These are phyloP conservation scores for Xanthia togata DNA, from an alignment of 2,888 invertebrate species.

Conservation along the genomic window DNA sequence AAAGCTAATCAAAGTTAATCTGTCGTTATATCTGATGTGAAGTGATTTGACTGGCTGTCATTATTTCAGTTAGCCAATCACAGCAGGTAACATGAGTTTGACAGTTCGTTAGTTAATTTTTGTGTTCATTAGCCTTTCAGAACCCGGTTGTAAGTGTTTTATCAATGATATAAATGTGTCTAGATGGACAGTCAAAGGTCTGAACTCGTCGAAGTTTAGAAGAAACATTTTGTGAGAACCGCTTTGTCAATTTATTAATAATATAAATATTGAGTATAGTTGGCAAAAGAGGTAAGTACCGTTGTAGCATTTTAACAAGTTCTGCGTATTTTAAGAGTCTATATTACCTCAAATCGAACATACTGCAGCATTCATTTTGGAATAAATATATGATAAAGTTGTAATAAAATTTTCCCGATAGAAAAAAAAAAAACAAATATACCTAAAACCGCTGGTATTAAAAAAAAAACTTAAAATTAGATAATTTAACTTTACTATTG, in stretches of 20 bases:
- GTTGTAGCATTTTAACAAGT: background rate
- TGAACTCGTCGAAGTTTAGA: background rate
- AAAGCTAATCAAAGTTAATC: background rate
- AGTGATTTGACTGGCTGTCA: conserved; percentile 18
- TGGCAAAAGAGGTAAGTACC: conserved; percentile 1
- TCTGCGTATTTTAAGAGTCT: too few species aligned
- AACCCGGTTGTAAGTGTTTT: background rate
- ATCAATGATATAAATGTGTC: too few species aligned
- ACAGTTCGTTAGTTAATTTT: background rate
- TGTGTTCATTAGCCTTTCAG: background rate
- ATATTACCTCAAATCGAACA: too few species aligned
- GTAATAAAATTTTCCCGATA: too few species aligned
- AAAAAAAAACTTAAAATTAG: too few species aligned
- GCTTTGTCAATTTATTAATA: conserved; percentile 47
- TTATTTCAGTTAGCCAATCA: conserved; percentile 11
- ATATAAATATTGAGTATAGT: background rate
- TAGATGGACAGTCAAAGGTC: too few species aligned
- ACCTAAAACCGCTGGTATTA: too few species aligned
- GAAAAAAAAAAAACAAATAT: too few species aligned
- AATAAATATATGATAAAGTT: too few species aligned
- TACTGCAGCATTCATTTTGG: too few species aligned
- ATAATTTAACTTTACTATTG: too few species aligned
- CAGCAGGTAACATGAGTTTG: conserved; percentile 3
- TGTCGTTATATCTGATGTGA: conserved; percentile 15
- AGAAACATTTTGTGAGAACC: background rate